These are phyloP conservation scores for Napeogenes inachia DNA, from an alignment of 2,888 invertebrate species.

Conservation along the genomic window DNA sequence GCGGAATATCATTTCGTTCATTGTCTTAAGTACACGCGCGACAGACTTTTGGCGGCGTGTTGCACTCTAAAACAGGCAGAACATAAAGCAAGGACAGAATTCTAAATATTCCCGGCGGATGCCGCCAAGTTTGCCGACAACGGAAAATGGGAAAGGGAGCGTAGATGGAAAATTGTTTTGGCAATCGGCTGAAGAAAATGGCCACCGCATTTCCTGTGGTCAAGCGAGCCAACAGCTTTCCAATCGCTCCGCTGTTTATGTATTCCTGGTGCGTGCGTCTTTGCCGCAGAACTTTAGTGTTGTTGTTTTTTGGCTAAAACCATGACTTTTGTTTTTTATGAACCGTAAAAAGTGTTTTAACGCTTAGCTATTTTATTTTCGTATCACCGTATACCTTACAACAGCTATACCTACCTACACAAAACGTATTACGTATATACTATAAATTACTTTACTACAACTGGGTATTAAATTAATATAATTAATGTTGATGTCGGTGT, in stretches of 20 bases:
- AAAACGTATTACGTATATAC: no score
- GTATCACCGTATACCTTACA: neutral
- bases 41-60: slow-evolving; percentile 40
- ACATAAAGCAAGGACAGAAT: slow-evolving; percentile 51
- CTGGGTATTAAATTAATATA: no score
- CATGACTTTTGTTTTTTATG: slow-evolving; percentile 15
- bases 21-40: slow-evolving; percentile 41
- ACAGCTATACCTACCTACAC: no score
- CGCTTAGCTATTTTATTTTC: neutral
- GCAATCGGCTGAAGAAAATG: slow-evolving; percentile 64
- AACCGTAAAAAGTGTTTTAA: slow-evolving; percentile 3
- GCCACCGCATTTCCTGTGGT: slow-evolving; percentile 74
- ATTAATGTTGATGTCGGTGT: no score
- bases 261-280: slow-evolving; percentile 50
- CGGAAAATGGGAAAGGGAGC: slow-evolving; percentile 65
- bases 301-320: slow-evolving; percentile 18
- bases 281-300: slow-evolving; percentile 15
- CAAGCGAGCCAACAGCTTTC: slow-evolving; percentile 68
- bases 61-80: slow-evolving; percentile 35
- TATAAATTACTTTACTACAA: no score
- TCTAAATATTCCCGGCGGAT: slow-evolving; percentile 55
- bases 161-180: slow-evolving; percentile 69
- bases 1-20: slow-evolving; percentile 29
- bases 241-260: slow-evolving; percentile 53
- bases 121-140: slow-evolving; percentile 61